Evolutionary conservation across 1,140 invertebrate genomes (phyloP).

Genomic region (Neodiprion fabricii): DNA sequence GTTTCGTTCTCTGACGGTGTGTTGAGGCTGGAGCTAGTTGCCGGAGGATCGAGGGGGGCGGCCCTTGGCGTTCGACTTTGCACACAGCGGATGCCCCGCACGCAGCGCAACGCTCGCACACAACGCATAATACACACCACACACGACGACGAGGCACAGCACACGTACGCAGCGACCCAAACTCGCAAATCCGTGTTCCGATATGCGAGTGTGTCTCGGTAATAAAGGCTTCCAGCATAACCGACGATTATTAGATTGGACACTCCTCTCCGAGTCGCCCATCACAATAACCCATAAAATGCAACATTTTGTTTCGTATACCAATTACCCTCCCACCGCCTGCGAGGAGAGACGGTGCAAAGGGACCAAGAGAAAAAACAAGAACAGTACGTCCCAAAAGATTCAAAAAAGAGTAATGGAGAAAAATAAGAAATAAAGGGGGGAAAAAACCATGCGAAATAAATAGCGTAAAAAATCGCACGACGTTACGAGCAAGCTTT

Average conservation of each 20-base stretch:
- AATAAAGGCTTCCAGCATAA: constrained; percentile 57
- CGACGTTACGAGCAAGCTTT: neutral
- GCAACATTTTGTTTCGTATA: constrained; percentile 55
- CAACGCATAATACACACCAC: too few species aligned
- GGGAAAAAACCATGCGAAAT: neutral
- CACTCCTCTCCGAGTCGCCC: constrained; percentile 48
- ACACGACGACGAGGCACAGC: neutral
- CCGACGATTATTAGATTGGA: constrained; percentile 61
- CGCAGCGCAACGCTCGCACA: neutral
- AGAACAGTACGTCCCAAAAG: neutral
- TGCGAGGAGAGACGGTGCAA: neutral
- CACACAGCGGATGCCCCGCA: constrained; percentile 6
- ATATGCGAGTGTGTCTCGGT: constrained; percentile 42
- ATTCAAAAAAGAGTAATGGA: neutral
- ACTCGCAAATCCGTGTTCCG: neutral
- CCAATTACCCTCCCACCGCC: constrained; percentile 44
- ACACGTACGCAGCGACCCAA: neutral
- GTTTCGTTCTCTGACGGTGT: constrained; percentile 47
- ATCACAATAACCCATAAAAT: constrained; percentile 61
- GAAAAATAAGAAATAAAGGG: neutral
- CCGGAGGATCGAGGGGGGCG: neutral
- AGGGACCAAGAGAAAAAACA: neutral
- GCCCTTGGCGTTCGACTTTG: constrained; percentile 13
- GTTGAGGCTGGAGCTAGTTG: too few species aligned
- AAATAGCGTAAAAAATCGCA: neutral